A percentile compares a stretch with the other conserved stretches of the same genome.
Conservation (phyloP, 64 coral and sea anemone species). For the Montipora foliosa region DNA sequence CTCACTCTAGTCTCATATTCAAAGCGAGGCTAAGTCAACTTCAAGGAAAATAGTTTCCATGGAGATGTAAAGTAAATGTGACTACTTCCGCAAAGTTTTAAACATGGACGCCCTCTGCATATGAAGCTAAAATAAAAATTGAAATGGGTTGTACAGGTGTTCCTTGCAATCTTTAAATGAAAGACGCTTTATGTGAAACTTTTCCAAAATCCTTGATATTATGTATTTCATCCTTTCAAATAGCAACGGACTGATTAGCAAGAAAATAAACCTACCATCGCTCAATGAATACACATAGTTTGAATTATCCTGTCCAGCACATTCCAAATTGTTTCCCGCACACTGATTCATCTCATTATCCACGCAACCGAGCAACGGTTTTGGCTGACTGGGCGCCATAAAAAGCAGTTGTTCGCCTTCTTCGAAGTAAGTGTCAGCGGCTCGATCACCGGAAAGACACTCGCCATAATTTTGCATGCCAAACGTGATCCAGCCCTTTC, state of each 20-base stretch:
- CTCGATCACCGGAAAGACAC: slow-evolving; percentile 91
- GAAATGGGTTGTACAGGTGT: too few relatives aligned
- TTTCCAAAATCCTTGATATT: too few relatives aligned
- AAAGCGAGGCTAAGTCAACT: too few relatives aligned
- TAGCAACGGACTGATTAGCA: not conserved
- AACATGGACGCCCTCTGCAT: too few relatives aligned
- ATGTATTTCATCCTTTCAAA: too few relatives aligned
- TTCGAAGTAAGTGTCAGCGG: slow-evolving; percentile 76
- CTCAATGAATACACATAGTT: slow-evolving; percentile 88
- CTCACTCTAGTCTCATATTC: too few relatives aligned
- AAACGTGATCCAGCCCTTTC: slow-evolving; percentile 81
- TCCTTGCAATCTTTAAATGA: too few relatives aligned
- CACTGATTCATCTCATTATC: slow-evolving; percentile 87
- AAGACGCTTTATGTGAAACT: too few relatives aligned
- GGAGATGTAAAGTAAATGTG: too few relatives aligned
- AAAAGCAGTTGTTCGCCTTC: slow-evolving; percentile 91
- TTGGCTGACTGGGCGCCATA: slow-evolving; percentile 70
- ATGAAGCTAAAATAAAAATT: too few relatives aligned
- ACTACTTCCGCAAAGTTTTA: too few relatives aligned
- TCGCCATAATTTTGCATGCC: slow-evolving; percentile 95
- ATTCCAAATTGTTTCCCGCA: slow-evolving; percentile 77
- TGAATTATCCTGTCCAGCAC: slow-evolving; percentile 81
- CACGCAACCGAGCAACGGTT: slow-evolving; percentile 93
- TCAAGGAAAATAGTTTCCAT: too few relatives aligned
- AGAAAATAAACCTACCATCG: slow-evolving; percentile 45